Evolutionary conservation across 1,140 invertebrate species (phyloP), one percentile per base, ranked within the genome.

Genomic region (Gonatopus flavifemur): DNA sequence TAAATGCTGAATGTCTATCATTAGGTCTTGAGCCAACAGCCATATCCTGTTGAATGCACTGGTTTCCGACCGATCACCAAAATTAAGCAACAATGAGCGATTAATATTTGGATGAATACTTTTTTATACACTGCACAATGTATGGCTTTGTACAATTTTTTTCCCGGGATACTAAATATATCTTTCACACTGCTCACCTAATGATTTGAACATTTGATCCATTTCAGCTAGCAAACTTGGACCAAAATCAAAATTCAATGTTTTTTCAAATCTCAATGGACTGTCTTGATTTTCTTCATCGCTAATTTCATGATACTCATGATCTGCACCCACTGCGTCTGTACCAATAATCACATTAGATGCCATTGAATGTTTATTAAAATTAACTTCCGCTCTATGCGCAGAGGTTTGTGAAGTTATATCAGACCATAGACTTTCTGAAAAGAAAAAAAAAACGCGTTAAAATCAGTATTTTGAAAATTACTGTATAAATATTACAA

Each of bases 141-240:
- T n/a, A n/a, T n/a, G n/a, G n/a, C n/a, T n/a, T n/a, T n/a, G n/a
- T n/a, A n/a, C n/a, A n/a, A n/a, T n/a, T n/a, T n/a, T n/a, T n/a
- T n/a, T n/a, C n/a, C n/a, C n/a, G n/a, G n/a, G n/a, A n/a, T n/a
- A n/a, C n/a, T n/a, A n/a, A n/a, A n/a, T n/a, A n/a, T n/a, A n/a
- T n/a, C n/a, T n/a, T n/a, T n/a, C n/a, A n/a, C n/a, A n/a, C n/a
- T n/a, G n/a, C n/a, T 57, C 73, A 63, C 81, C 82, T 40, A 92
- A 74, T 13, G 88, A 89, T 60, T 87, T 87, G 62, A 98, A 91
- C 78, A 97, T 92, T 46, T 93, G 89, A 68, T 97, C 94, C 84
- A 98, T 95, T 78, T 98, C 95, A 67, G 96, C 94, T 64, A 97
- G 81, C 25, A 98, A 78, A 53, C 93, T 97, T 7, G 94, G 90